phyloP scores from a whole-genome alignment of 2,888 invertebrate species.

The Gymnoscelis rufifasciata region DNA sequence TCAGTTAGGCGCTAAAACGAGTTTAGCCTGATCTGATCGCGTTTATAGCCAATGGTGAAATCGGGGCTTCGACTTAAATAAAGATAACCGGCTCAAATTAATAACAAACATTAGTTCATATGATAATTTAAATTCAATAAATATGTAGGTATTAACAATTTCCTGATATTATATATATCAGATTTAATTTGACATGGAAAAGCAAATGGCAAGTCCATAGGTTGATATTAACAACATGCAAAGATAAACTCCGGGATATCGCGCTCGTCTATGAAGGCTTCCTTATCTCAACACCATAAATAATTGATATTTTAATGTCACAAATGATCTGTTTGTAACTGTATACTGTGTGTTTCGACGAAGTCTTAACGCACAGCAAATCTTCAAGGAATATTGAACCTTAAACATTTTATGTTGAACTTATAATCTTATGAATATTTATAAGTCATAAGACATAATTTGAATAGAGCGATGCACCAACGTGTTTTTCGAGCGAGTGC shows the following conservation, averaged over 20 bases:
- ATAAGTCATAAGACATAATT: slow-evolving; percentile 29
- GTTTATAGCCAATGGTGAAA: no score
- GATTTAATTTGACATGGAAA: no score
- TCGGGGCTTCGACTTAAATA: no score
- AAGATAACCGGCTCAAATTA: no score
- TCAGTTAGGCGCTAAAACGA: no score
- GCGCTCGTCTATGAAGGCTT: slow-evolving; percentile 53
- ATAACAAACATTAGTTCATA: no score
- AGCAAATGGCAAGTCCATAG: slow-evolving; percentile 16
- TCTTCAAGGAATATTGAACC: slow-evolving; percentile 18
- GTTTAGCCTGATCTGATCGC: no score
- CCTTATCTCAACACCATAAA: slow-evolving; percentile 72
- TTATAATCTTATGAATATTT: slow-evolving; percentile 20
- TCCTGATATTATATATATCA: no score
- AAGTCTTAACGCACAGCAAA: slow-evolving; percentile 36
- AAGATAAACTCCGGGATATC: slow-evolving; percentile 31
- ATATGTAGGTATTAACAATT: no score
- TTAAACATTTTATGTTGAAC: slow-evolving; percentile 20
- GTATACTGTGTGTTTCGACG: slow-evolving; percentile 42
- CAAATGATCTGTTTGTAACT: slow-evolving; percentile 77
- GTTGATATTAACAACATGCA: slow-evolving; percentile 19
- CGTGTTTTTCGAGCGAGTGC: slow-evolving; percentile 71
- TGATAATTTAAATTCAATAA: no score
- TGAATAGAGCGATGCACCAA: slow-evolving; percentile 33
- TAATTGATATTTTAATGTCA: slow-evolving; percentile 78